Conservation (phyloP, 2,113 vertebrate genomes). For the Phalacrocorax carbo region DNA sequence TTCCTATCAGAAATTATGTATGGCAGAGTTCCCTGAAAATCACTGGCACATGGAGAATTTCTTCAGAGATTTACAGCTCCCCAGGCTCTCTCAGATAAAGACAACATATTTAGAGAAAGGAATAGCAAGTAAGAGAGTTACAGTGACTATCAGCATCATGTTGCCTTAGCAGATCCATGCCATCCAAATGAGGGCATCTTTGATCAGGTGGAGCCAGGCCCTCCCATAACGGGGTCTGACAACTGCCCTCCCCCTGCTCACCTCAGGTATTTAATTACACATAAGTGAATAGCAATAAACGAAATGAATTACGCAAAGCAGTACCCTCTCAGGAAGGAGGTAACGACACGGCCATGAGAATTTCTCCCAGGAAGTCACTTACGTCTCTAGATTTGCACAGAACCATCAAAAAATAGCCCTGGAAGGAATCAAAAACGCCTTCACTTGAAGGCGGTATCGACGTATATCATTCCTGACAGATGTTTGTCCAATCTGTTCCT, state of each 20-base stretch:
- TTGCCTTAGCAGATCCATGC: neutral
- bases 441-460: neutral
- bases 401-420: neutral
- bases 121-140: neutral
- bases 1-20: slow-evolving; percentile 52
- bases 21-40: slow-evolving; percentile 64
- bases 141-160: neutral
- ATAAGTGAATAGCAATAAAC: neutral
- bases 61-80: slow-evolving; percentile 53
- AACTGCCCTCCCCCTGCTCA: neutral
- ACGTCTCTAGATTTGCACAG: neutral
- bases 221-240: neutral
- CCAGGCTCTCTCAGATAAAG: slow-evolving; percentile 28
- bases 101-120: slow-evolving; percentile 25
- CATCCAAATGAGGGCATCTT: neutral
- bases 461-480: neutral
- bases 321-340: neutral
- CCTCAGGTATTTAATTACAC: slow-evolving; percentile 1
- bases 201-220: neutral
- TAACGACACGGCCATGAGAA: neutral
- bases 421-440: neutral
- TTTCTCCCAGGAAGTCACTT: neutral
- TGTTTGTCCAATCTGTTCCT: neutral
- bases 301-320: neutral
- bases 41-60: slow-evolving; percentile 61